Evolutionary conservation across 2,797 vertebrate species (phyloP), one percentile per base, ranked within the genome.

Genomic region (Helarctos malayanus): DNA sequence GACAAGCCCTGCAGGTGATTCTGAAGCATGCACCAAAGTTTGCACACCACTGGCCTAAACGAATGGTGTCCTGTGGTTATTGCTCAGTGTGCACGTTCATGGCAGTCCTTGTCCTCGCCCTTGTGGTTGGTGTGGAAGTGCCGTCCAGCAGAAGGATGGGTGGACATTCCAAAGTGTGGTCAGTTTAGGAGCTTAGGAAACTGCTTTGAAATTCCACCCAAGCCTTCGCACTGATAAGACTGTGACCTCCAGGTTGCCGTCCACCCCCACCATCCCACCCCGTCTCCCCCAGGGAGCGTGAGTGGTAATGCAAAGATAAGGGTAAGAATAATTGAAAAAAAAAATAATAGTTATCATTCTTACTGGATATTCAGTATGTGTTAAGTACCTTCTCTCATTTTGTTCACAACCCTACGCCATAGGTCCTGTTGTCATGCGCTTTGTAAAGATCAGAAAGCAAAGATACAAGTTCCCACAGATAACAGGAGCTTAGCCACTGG

Each of bases 41-140:
- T 2, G 32, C 38, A 41, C 21, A 13, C 32, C 13, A 0, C 52
- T 8, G 16, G 27, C 32, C 19, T 23, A 38, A 59, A 13, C 2
- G 52, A 16, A 47, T 2, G 2, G 54, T 32, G 41, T 68, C 87
- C 87, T 54, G 18, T 0, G 2, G 25, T 18, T 16, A 14, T 3
- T 0, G 4, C 7, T 47, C 3, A 12, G 32, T 2, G 29, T 5
- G 32, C 9, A 1, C 10, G 13, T 6, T 2, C 23, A 5, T 4
- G 1, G 15, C 56, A 56, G 21, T 8, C 29, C 32, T 32, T 32
- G 1, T 2, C 15, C 19, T 38, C 4, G 19, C 61, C 56, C 23
- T 3, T 29, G n/a, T 1, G 23, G 4, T 4, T 18, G 57, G 32
- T 32, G 41, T 2, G 4, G 35, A 23, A 65, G 25, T 45, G 32